A percentile compares a stretch with the other conserved stretches of the same genome.
Evolutionary conservation across 2,888 invertebrate genomes (phyloP).

Genomic region (Apamea sordens): DNA sequence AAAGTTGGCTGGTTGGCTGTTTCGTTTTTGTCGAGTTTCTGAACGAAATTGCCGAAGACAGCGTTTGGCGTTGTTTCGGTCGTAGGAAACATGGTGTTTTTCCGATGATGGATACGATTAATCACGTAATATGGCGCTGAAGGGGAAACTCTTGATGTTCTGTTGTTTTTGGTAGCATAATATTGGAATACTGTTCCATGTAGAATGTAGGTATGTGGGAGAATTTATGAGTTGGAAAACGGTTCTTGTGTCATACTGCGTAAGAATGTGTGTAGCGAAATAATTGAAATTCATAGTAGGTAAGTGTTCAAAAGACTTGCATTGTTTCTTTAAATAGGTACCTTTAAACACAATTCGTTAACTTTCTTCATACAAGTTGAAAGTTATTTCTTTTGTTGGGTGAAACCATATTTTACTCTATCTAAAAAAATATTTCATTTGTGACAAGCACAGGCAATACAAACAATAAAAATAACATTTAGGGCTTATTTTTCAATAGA

Average conservation of each 20-base stretch:
- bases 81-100: slow-evolving; percentile 64
- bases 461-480: neutral
- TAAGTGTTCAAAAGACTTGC: neutral
- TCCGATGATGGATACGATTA: slow-evolving; percentile 70
- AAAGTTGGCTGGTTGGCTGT: slow-evolving; percentile 72
- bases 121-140: slow-evolving; percentile 66
- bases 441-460: neutral
- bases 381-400: neutral
- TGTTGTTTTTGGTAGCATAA: slow-evolving; percentile 52
- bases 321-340: neutral
- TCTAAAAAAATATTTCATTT: neutral
- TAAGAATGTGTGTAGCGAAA: neutral
- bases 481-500: neutral
- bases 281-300: neutral
- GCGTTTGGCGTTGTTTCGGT: slow-evolving; percentile 64
- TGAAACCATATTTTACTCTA: neutral
- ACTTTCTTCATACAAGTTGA: neutral
- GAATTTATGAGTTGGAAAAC: neutral
- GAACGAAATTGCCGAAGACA: slow-evolving; percentile 72
- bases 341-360: neutral
- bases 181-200: slow-evolving; percentile 20
- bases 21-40: slow-evolving; percentile 72
- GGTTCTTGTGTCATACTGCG: neutral
- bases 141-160: slow-evolving; percentile 60
- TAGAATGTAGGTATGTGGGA: neutral